Conservation (phyloP, 2,797 vertebrate genomes). For the Hippopotamyrus pictus region DNA sequence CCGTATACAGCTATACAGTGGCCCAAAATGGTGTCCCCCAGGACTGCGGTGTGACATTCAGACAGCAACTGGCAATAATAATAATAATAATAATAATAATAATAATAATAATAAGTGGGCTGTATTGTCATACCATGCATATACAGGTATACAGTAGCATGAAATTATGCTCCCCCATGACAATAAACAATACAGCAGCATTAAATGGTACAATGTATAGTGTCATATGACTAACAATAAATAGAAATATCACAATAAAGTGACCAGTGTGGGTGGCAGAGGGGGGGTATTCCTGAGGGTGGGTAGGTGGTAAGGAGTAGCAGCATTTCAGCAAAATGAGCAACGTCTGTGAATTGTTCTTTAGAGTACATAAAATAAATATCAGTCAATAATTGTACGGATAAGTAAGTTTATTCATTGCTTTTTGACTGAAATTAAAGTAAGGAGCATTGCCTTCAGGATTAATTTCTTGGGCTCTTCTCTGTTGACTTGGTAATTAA, state of each 20-base stretch:
- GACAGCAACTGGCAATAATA: background rate
- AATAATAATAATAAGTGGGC: background rate
- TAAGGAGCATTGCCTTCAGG: background rate
- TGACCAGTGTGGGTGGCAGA: background rate
- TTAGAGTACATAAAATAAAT: background rate
- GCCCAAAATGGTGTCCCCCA: background rate
- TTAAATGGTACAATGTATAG: background rate
- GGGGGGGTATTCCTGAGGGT: background rate
- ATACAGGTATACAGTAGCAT: background rate
- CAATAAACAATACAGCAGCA: background rate
- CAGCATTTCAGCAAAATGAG: background rate
- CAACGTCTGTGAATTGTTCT: background rate
- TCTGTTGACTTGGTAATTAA: background rate
- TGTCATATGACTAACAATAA: background rate
- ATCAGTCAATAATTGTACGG: background rate
- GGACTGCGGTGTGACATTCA: background rate
- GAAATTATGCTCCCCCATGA: background rate
- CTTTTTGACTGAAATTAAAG: background rate
- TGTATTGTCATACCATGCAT: background rate
- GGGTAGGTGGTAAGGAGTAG: background rate
- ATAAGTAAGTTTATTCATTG: background rate
- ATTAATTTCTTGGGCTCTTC: background rate
- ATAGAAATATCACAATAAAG: background rate
- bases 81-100: background rate
- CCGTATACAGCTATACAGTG: background rate